These are phyloP conservation scores for Patella depressa DNA, from an alignment of 2,888 invertebrate species.

Conservation along the genomic window DNA sequence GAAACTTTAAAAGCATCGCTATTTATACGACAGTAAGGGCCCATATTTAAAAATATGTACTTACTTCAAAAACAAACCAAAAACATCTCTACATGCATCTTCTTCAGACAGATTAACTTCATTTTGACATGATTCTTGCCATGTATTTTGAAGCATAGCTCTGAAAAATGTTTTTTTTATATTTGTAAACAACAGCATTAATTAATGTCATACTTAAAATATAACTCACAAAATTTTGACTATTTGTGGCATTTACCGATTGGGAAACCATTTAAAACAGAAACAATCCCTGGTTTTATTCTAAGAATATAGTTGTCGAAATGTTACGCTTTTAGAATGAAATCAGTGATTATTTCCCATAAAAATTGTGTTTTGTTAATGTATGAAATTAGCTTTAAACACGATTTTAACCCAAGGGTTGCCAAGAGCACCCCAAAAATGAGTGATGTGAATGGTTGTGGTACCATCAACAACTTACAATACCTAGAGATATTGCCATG, in stretches of 20 bases:
- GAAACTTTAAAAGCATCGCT: no score
- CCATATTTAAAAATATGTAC: not conserved
- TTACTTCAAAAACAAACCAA: slow-evolving; percentile 56
- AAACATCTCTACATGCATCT: slow-evolving; percentile 57
- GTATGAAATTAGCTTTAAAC: not conserved
- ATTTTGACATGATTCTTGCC: slow-evolving; percentile 56
- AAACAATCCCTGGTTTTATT: no score
- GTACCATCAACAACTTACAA: not conserved
- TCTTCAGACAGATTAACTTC: slow-evolving; percentile 60
- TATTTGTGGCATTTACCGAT: no score
- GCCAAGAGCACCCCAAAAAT: not conserved
- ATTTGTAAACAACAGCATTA: no score
- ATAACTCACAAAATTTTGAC: no score
- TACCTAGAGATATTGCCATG: not conserved
- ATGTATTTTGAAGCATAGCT: slow-evolving; percentile 60
- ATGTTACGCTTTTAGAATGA: no score
- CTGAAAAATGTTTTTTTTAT: slow-evolving; percentile 36
- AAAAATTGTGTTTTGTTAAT: not conserved
- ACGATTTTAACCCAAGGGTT: not conserved
- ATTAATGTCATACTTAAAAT: no score
- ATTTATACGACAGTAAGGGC: no score
- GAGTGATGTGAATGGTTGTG: not conserved
- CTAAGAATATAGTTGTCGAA: no score
- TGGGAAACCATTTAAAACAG: no score
- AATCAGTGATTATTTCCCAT: not conserved